Evolutionary conservation across 92 coral and sea anemone genomes (phyloP).

Genomic region (Montipora capitata): DNA sequence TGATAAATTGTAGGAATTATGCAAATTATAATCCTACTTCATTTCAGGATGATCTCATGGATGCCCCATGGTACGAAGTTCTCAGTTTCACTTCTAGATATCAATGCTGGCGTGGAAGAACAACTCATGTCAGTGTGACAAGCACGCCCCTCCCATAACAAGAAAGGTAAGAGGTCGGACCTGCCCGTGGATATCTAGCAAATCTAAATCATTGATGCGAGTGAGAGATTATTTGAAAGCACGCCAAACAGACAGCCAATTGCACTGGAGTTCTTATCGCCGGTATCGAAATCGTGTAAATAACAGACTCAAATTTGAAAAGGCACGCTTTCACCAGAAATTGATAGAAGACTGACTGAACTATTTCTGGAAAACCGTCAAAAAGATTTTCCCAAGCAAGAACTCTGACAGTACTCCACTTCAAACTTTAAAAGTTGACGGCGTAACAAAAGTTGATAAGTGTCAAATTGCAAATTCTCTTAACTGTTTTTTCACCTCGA

Average conservation of each 20-base stretch:
- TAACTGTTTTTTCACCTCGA: no score
- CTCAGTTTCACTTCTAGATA: no score
- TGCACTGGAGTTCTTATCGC: slow-evolving; percentile 40
- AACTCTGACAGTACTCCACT: neutral
- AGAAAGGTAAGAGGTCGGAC: slow-evolving; percentile 38
- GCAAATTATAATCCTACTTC: slow-evolving; percentile 37
- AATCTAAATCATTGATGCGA: slow-evolving; percentile 32
- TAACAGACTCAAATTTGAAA: neutral
- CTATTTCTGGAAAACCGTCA: slow-evolving; percentile 14
- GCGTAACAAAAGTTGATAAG: neutral
- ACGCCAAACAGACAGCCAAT: neutral
- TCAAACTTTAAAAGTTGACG: neutral
- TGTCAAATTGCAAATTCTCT: slow-evolving; percentile 7
- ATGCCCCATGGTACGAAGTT: neutral
- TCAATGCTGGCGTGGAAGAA: no score
- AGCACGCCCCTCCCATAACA: slow-evolving; percentile 36
- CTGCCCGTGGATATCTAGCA: slow-evolving; percentile 36
- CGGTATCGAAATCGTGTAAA: neutral
- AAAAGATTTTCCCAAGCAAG: neutral
- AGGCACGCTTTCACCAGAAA: neutral
- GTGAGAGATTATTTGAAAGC: no score
- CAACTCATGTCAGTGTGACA: slow-evolving; percentile 2
- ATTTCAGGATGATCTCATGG: slow-evolving; percentile 51
- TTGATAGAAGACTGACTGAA: neutral
- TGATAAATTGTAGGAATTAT: slow-evolving; percentile 37